These are phyloP conservation scores for Echeneis naucrates DNA, from an alignment of 2,797 vertebrate genomes.

Conservation along the genomic window DNA sequence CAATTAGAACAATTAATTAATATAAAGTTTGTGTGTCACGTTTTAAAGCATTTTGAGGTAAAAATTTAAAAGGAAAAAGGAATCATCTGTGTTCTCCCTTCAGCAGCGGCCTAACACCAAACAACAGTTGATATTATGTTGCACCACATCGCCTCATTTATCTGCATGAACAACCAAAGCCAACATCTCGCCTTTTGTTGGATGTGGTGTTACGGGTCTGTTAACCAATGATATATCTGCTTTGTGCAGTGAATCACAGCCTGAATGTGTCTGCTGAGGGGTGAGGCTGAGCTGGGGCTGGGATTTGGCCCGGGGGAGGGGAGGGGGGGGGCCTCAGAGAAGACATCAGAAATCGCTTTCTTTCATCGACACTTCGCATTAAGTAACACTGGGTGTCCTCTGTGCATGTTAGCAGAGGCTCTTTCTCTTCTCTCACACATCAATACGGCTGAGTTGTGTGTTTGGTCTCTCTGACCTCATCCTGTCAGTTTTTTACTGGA, in stretches of 20 bases:
- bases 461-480: slow-evolving; percentile 60
- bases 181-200: slow-evolving; percentile 5
- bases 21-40: too few species aligned
- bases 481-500: slow-evolving; percentile 39
- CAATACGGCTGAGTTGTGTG: slow-evolving; percentile 43
- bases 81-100: not conserved
- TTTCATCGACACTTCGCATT: slow-evolving; percentile 67
- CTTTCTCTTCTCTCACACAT: slow-evolving; percentile 45
- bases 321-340: too few species aligned
- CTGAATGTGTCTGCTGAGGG: slow-evolving; percentile 53
- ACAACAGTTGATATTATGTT: not conserved
- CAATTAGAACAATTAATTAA: not conserved
- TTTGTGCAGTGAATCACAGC: slow-evolving; percentile 52
- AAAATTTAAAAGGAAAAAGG: not conserved
- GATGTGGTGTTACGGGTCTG: slow-evolving; percentile 9
- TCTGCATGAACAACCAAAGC: not conserved
- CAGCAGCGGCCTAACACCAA: not conserved
- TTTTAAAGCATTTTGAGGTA: not conserved
- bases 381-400: slow-evolving; percentile 57
- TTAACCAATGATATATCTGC: slow-evolving; percentile 57
- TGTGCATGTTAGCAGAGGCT: slow-evolving; percentile 47
- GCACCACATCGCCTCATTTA: not conserved
- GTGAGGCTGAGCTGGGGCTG: slow-evolving; percentile 24
- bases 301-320: too few species aligned
- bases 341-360: too few species aligned